phyloP scores from a whole-genome alignment of 2,888 invertebrate genomes.

The Polylopha cassiicola region DNA sequence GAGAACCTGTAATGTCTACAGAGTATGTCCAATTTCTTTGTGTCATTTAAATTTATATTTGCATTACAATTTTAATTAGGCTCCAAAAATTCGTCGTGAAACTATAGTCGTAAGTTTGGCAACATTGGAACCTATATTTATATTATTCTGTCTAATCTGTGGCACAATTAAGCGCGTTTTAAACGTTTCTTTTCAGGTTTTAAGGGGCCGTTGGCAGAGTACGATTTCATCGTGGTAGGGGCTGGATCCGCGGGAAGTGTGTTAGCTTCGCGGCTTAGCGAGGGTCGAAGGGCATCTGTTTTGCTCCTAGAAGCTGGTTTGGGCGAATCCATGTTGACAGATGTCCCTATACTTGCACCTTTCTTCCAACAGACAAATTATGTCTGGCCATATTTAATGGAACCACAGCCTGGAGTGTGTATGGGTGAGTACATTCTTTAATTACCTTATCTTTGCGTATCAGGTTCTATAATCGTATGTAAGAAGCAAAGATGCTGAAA shows the following conservation, averaged over 20 bases:
- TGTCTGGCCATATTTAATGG: conserved; percentile 75
- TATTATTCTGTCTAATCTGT: no score
- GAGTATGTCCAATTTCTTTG: no score
- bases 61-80: no score
- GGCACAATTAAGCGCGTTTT: no score
- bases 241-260: conserved; percentile 76
- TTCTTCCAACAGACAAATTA: conserved; percentile 58
- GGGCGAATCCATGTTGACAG: conserved; percentile 60
- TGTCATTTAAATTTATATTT: no score
- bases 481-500: no score
- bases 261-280: conserved; percentile 68
- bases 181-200: conserved; percentile 45
- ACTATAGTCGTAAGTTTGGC: no score
- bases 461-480: no score
- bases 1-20: no score
- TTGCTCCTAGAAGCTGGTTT: conserved; percentile 69
- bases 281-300: conserved; percentile 62
- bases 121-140: no score
- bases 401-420: conserved; percentile 73
- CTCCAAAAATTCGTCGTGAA: no score
- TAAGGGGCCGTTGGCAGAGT: conserved; percentile 54
- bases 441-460: no score
- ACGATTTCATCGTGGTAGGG: conserved; percentile 73
- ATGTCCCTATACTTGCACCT: conserved; percentile 64
- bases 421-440: conserved; percentile 58